phyloP scores from a whole-genome alignment of 1,140 invertebrate genomes.

The Acromyrmex heyeri region DNA sequence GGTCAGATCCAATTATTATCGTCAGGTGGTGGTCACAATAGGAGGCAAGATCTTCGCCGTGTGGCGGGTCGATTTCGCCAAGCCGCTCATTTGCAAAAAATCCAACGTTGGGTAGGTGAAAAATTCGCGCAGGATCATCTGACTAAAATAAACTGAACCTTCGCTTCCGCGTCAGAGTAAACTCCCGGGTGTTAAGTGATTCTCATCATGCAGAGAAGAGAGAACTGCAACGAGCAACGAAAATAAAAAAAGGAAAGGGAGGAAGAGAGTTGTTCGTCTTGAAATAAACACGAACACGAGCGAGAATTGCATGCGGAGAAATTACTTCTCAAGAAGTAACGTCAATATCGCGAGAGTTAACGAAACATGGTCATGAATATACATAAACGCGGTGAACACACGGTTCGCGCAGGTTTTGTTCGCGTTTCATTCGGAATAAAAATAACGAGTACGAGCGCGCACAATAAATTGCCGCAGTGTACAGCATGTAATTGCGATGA shows the following conservation, averaged over 20 bases:
- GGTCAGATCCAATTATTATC: constrained; percentile 87
- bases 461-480: constrained; percentile 63
- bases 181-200: constrained; percentile 12
- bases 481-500: constrained; percentile 54
- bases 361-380: constrained; percentile 60
- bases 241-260: not conserved
- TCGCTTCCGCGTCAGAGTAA: not conserved
- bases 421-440: constrained; percentile 61
- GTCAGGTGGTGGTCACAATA: constrained; percentile 87
- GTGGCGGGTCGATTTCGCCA: constrained; percentile 86
- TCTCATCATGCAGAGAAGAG: not conserved
- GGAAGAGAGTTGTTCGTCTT: not conserved
- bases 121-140: not conserved
- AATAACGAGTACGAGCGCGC: constrained; percentile 58
- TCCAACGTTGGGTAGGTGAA: constrained; percentile 77
- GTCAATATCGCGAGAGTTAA: constrained; percentile 49
- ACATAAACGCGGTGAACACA: constrained; percentile 35
- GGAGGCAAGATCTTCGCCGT: constrained; percentile 88
- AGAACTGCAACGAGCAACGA: too few relatives aligned
- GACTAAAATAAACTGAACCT: not conserved
- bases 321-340: constrained; percentile 38
- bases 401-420: not conserved
- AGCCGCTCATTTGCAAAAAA: constrained; percentile 87
- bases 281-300: constrained; percentile 7
- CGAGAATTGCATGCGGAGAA: constrained; percentile 25